Evolutionary conservation across 2,797 vertebrate genomes (phyloP).

Genomic region (Melopsittacus undulatus): DNA sequence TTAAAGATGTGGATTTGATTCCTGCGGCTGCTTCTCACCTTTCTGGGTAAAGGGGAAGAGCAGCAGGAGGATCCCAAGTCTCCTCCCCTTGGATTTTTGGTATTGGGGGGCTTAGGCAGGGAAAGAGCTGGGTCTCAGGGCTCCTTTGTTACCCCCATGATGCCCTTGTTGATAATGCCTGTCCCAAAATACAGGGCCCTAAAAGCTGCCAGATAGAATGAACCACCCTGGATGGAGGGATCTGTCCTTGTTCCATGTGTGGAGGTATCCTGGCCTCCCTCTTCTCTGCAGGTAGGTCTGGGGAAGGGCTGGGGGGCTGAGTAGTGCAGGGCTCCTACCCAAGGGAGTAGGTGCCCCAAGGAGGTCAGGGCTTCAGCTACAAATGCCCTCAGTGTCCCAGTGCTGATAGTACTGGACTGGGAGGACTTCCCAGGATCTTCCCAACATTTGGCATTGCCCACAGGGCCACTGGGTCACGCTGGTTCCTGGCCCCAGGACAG

Average conservation of each 20-base stretch:
- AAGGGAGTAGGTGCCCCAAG: neutral
- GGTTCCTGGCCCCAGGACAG: neutral
- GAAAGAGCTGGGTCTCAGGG: neutral
- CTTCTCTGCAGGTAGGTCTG: neutral
- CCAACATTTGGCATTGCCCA: rapidly evolving
- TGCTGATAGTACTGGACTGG: neutral
- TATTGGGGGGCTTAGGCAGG: neutral
- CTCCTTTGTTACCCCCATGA: neutral
- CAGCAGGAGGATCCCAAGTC: neutral
- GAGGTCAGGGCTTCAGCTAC: neutral
- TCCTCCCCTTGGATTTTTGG: neutral
- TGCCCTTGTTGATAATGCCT: neutral
- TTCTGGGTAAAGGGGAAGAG: neutral
- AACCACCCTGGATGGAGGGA: neutral
- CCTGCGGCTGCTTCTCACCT: neutral
- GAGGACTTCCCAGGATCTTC: neutral
- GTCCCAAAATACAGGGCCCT: rapidly evolving
- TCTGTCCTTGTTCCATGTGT: rapidly evolving
- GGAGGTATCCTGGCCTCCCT: too few relatives aligned
- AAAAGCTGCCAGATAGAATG: neutral
- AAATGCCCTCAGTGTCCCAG: neutral
- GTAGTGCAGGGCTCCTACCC: neutral
- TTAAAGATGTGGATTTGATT: neutral
- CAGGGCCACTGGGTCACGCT: neutral
- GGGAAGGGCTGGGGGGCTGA: neutral